Evolutionary conservation across 2,113 vertebrate genomes (phyloP).

Genomic region (Ceuthmochares aereus): DNA sequence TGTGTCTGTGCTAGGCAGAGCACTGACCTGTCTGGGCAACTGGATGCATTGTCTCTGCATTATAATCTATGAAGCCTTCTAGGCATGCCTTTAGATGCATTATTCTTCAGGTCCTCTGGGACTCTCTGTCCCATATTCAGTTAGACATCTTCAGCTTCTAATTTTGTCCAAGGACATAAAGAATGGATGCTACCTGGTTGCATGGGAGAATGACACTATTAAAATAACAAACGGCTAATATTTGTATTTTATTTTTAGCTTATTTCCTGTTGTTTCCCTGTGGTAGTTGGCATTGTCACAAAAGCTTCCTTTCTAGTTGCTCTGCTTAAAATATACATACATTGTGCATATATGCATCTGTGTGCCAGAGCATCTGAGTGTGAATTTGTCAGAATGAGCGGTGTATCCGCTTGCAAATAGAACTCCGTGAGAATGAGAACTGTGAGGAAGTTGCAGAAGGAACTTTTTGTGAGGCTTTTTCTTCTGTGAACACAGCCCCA

Average conservation of each 20-base stretch:
- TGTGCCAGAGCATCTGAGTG: not conserved
- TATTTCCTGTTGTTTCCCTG: slow-evolving; percentile 34
- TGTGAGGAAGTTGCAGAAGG: not conserved
- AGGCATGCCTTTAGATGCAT: not conserved
- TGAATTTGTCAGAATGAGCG: not conserved
- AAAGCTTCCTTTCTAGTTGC: not conserved
- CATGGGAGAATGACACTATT: not conserved
- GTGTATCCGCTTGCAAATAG: not conserved
- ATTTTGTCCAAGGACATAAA: slow-evolving; percentile 6
- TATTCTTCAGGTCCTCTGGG: not conserved
- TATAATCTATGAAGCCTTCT: not conserved
- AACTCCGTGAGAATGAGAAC: not conserved
- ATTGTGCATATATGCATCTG: not conserved
- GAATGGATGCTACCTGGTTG: not conserved
- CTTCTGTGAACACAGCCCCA: not conserved
- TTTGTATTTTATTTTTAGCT: slow-evolving; percentile 39
- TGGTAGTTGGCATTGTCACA: not conserved
- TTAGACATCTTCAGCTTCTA: slow-evolving; percentile 1
- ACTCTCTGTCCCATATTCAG: not conserved
- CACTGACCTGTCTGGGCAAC: not conserved
- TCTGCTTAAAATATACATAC: not conserved
- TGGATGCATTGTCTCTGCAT: not conserved
- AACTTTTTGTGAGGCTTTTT: not conserved
- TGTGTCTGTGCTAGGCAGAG: not conserved
- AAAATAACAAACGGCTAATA: slow-evolving; percentile 20